Percentiles rank a stretch among this genome's conserved stretches.
These are phyloP conservation scores for Acipenser transmontanus DNA, from an alignment of 2,797 vertebrate species.

Conservation along the genomic window DNA sequence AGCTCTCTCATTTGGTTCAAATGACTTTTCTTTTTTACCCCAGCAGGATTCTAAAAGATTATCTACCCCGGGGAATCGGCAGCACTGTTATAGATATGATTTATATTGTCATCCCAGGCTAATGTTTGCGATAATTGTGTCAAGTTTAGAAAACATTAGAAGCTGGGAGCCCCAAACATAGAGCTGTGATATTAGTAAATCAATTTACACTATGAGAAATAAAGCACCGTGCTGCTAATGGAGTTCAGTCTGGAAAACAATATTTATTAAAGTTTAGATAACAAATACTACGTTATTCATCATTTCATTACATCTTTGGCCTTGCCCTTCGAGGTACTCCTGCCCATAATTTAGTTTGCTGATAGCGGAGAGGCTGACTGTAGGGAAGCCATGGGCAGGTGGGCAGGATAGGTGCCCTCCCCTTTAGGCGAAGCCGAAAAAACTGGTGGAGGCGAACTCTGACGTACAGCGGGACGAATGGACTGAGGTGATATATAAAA, in stretches of 20 bases:
- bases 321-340: too few species aligned
- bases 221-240: slow-evolving; percentile 37
- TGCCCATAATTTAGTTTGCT: too few species aligned
- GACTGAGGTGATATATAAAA: too few species aligned
- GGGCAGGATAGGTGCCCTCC: too few species aligned
- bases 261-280: too few species aligned
- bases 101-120: slow-evolving; percentile 50
- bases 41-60: slow-evolving; percentile 39
- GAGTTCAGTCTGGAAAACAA: slow-evolving; percentile 20
- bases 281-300: too few species aligned
- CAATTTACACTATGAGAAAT: slow-evolving; percentile 61
- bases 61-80: slow-evolving; percentile 29
- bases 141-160: slow-evolving; percentile 50
- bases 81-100: slow-evolving; percentile 44
- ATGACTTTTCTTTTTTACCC: slow-evolving; percentile 61
- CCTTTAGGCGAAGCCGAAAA: too few species aligned
- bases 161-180: slow-evolving; percentile 47
- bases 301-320: too few species aligned
- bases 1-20: slow-evolving; percentile 59
- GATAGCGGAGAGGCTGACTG: too few species aligned
- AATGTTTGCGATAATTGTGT: slow-evolving; percentile 46
- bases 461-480: too few species aligned
- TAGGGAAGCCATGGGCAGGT: too few species aligned
- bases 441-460: too few species aligned
- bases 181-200: slow-evolving; percentile 56